Base-by-base conservation (phyloP, 2,797 vertebrate species). In the Chaenodraco wilsoni region DNA sequence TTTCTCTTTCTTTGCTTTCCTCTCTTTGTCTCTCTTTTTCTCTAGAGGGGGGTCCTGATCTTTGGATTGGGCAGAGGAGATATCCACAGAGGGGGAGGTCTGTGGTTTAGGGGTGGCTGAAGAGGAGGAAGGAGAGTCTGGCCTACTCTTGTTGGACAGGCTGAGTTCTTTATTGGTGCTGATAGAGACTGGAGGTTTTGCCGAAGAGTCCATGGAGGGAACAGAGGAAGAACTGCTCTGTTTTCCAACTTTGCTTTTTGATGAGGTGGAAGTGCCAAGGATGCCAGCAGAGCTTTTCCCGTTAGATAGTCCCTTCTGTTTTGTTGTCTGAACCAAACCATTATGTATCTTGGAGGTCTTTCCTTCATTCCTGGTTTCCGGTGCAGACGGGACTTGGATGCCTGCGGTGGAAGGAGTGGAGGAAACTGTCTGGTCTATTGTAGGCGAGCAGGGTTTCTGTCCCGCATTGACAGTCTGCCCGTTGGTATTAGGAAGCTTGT, bases 231-330 rank as follows among this genome's bases (percentile, higher is more conserved):
- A 82, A 50, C 60, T 49, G 66, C 64, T 83, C 19, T 87, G 81
- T 82, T 93, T 94, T 79, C 89, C 87, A 84, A 83, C 91, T 94
- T 96, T 97, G 70, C 90, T 91, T 95, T 96, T 97, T 74, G 94
- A 94, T 84, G 95, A 95, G 90, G 94, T 94, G 63, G 94, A 89
- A 65, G 95, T 92, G 78, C 95, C 94, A 89, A 93, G 95, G 65
- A 94, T 94, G 79, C 87, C 87, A 3, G 93, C 94, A 37, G 93
- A 90, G 73, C 92, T 86, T 90, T 95, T 96, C 78, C 96, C 96
- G 1, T 96, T 96, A 9, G 94, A 92, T 80, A 94, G 89, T 59
- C 94, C 83, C 91, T 95, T 95, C 84, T 96, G 95, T 83, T 95
- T 93, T 21, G 85, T 74, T 23, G 84, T 82, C 65, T 91, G 91